phyloP scores from a whole-genome alignment of 2,888 invertebrate genomes.

The Parnassius apollo region DNA sequence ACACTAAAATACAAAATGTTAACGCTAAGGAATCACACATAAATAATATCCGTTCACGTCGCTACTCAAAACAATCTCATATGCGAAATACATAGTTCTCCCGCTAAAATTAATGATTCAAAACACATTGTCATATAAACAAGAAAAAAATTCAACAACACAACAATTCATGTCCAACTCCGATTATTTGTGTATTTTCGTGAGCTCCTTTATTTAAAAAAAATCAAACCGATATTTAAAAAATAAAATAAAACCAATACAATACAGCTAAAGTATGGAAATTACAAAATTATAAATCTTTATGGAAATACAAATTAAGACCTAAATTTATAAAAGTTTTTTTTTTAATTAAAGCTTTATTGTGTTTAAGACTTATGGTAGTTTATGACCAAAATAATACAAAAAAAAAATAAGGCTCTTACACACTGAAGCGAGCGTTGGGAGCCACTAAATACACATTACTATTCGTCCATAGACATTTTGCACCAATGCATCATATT shows the following conservation, averaged over 20 bases:
- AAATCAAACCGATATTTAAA: neutral
- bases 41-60: slow-evolving; percentile 73
- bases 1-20: slow-evolving; percentile 61
- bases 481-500: slow-evolving; percentile 45
- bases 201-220: neutral
- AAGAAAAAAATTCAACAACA: slow-evolving; percentile 73
- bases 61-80: slow-evolving; percentile 71
- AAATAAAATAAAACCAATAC: neutral
- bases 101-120: slow-evolving; percentile 54
- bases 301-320: too few relatives aligned
- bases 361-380: neutral
- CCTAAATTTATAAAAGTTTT: too few relatives aligned
- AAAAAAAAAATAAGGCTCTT: neutral
- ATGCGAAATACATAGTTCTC: slow-evolving; percentile 50
- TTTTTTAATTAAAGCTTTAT: neutral
- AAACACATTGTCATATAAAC: slow-evolving; percentile 66
- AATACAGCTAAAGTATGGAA: neutral
- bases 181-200: slow-evolving; percentile 15
- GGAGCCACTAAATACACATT: slow-evolving; percentile 21
- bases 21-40: slow-evolving; percentile 76
- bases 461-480: slow-evolving; percentile 48
- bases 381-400: neutral
- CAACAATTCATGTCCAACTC: slow-evolving; percentile 53
- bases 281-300: neutral
- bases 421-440: neutral